Base-by-base conservation (phyloP, 2,113 vertebrate species). In the Sylvietta virens region DNA sequence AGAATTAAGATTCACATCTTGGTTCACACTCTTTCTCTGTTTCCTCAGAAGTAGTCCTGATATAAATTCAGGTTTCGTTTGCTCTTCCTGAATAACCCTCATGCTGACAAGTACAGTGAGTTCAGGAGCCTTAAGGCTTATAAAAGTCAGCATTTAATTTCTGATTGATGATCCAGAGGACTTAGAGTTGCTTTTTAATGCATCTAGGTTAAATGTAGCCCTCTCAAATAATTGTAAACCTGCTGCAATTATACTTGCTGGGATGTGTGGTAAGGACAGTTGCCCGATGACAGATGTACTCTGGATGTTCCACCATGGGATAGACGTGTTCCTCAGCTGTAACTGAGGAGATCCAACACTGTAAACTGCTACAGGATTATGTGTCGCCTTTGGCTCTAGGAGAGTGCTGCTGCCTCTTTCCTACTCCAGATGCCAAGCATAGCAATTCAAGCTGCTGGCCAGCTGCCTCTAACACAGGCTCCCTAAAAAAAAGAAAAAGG, bases 1-100 rank as follows among this genome's bases (percentile, higher is more conserved):
- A 30, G 13, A 50, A 54, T 60, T 0, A 0, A 67, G 47, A 37
- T 54, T 39, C 5, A 4, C 28, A 39, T 45, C 27, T n/a, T 33
- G 13, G 40, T 66, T 20, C n/a, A 65, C 26, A 14, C 8, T 58
- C 14, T 56, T 66, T 35, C 28, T 2, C 31, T 80, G 28, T 28
- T 86, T 86, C 74, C 81, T 50, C 33, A 83, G 45, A 65, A 22
- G 11, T 28, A 56, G 31, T 73, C 31, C 7, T 65, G 27, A 21
- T 73, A 51, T 61, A 72, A 83, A 37, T 78, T 28, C 31, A 16
- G 39, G 3, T 48, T 74, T 76, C 15, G 1, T 60, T 85, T 86
- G 7, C 33, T 86, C 30, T 90, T 86, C 30, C 50, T 67, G 35
- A 45, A 44, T 77, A 86, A 70, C 10, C 9, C 30, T 71, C 24